Conservation (phyloP, 2,113 vertebrate genomes). For the Oncorhynchus clarkii region DNA sequence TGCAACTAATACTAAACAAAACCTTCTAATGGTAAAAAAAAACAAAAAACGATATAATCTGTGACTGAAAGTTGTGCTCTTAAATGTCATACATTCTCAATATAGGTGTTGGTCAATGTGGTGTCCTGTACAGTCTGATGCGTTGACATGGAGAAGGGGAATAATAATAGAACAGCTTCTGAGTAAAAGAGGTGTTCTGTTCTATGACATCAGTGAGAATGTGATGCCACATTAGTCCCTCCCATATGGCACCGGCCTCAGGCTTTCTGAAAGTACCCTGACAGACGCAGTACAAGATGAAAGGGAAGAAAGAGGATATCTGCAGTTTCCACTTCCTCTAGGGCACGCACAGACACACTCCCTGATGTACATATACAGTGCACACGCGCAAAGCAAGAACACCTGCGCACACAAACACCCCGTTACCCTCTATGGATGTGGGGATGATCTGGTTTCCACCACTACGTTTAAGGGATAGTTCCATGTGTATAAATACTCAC, state of each 20-base stretch:
- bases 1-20: not conserved
- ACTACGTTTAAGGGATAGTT: conserved; percentile 22
- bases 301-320: not conserved
- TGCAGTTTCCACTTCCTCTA: not conserved
- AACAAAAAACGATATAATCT: not conserved
- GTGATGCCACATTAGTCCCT: not conserved
- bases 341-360: not conserved
- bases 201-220: not conserved
- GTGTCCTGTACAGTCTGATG: not conserved
- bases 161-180: not conserved
- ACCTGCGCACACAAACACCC: not conserved
- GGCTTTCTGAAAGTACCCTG: not conserved
- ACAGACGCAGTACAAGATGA: not conserved
- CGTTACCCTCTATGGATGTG: not conserved
- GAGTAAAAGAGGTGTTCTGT: not conserved
- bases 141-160: not conserved
- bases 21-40: not conserved
- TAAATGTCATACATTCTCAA: too few species aligned
- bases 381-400: not conserved
- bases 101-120: not conserved
- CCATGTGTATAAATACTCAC: conserved; percentile 37
- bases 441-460: not conserved
- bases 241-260: not conserved
- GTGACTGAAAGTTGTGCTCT: not conserved
- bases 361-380: too few species aligned